A percentile compares a stretch with the other conserved stretches of the same genome.
Conservation (phyloP, 2,888 invertebrate species). For the Gandaritis pyraliata region DNA sequence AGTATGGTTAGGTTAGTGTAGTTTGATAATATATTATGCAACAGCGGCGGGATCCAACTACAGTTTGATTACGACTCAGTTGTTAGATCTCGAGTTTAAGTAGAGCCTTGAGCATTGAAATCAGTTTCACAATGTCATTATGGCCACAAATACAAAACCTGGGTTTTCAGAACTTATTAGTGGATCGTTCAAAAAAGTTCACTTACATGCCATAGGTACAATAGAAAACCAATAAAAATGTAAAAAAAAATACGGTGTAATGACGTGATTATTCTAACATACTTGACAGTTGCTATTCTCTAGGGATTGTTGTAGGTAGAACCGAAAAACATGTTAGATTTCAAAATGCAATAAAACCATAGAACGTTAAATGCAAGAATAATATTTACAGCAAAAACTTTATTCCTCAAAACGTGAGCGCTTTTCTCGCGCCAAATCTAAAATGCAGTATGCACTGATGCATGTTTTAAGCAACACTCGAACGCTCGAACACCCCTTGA, state of each 20-base stretch:
- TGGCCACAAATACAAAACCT: neutral
- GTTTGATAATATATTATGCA: conserved; percentile 20
- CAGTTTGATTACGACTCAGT: conserved; percentile 12
- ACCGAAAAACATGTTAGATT: too few relatives aligned
- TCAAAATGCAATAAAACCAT: too few relatives aligned
- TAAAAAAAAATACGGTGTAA: too few relatives aligned
- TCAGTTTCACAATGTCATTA: neutral
- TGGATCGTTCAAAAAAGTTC: neutral
- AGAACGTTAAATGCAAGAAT: neutral
- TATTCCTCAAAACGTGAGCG: neutral
- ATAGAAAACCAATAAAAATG: too few relatives aligned
- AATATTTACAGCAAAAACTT: neutral
- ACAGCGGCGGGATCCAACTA: conserved; percentile 12
- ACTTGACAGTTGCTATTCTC: too few relatives aligned
- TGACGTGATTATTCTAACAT: too few relatives aligned
- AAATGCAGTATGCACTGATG: conserved; percentile 10
- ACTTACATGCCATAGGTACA: too few relatives aligned
- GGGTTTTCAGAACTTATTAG: neutral
- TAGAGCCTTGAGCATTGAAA: neutral
- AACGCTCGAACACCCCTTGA: conserved; percentile 13
- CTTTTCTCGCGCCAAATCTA: neutral
- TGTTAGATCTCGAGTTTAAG: conserved; percentile 7
- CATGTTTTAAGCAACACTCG: conserved; percentile 16
- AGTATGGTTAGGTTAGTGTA: neutral
- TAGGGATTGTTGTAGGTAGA: too few relatives aligned